Conservation (phyloP, 2,888 invertebrate species). For the Sicus ferrugineus region DNA sequence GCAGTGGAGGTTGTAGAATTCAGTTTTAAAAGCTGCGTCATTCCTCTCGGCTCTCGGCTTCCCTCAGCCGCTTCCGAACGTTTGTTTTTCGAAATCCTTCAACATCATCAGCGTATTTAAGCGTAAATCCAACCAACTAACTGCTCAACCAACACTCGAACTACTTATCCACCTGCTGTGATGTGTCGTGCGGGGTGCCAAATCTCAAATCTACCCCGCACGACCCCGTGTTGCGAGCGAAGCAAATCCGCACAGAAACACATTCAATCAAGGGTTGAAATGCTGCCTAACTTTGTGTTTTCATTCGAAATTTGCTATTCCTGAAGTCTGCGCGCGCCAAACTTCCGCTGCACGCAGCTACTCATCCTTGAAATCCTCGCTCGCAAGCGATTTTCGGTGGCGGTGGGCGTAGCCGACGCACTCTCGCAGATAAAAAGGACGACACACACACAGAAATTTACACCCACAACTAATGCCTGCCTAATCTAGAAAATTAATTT, state of each 20-base stretch:
- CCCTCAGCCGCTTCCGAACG: not conserved
- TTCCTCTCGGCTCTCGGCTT: not conserved
- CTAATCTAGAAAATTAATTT: slow-evolving; percentile 49
- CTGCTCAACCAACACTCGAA: slow-evolving; percentile 27
- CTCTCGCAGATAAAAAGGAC: not conserved
- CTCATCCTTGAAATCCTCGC: not conserved
- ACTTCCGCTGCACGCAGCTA: not conserved
- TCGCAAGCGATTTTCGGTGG: not conserved
- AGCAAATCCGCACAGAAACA: not conserved
- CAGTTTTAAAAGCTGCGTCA: not conserved
- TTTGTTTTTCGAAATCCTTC: not conserved
- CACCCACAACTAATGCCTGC: slow-evolving; percentile 38
- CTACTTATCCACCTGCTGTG: slow-evolving; percentile 32
- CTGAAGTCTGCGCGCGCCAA: not conserved
- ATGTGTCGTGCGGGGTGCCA: no score
- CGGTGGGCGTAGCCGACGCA: slow-evolving; percentile 22
- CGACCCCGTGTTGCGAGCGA: no score
- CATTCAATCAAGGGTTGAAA: slow-evolving; percentile 20
- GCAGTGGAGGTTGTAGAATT: not conserved
- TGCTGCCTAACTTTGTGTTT: slow-evolving; percentile 10
- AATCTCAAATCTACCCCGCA: not conserved
- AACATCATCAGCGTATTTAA: no score
- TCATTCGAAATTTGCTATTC: not conserved
- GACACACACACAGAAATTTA: slow-evolving; percentile 1
- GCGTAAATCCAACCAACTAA: slow-evolving; percentile 1